Percentiles rank a stretch among this genome's conserved stretches.
phyloP scores from a whole-genome alignment of 2,797 vertebrate genomes.

The Sus cebifrons region DNA sequence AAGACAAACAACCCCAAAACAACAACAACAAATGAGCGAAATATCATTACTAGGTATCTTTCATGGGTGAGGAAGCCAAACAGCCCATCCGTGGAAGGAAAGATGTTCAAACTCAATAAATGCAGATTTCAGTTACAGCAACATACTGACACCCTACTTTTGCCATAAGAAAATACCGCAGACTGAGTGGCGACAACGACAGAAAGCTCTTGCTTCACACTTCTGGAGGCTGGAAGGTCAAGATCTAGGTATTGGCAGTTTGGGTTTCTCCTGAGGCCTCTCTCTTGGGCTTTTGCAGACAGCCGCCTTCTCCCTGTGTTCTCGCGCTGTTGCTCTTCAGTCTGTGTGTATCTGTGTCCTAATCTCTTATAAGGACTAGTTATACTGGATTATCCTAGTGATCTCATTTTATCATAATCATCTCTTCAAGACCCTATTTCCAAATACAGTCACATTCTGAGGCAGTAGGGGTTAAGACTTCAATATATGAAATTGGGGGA shows the following conservation, averaged over 20 bases:
- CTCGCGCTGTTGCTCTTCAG: not conserved
- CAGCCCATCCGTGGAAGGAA: not conserved
- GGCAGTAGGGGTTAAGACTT: not conserved
- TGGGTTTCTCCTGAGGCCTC: not conserved
- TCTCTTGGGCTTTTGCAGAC: slow-evolving; percentile 27
- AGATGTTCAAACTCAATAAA: not conserved
- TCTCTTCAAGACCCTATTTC: not conserved
- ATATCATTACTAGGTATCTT: not conserved
- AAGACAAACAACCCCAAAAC: not conserved
- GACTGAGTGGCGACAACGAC: not conserved
- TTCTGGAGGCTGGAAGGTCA: not conserved
- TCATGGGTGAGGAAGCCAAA: not conserved
- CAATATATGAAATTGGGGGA: not conserved
- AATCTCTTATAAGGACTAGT: not conserved
- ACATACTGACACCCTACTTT: not conserved
- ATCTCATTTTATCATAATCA: not conserved
- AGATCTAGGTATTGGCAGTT: not conserved
- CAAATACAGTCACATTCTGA: not conserved
- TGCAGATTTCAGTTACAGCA: not conserved
- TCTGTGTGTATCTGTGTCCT: not conserved
- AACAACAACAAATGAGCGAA: not conserved
- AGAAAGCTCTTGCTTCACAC: not conserved
- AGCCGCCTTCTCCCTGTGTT: not conserved
- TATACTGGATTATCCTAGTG: not conserved
- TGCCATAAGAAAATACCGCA: not conserved